Evolutionary conservation across 2,113 vertebrate species (phyloP).

Genomic region (Noctilio leporinus): DNA sequence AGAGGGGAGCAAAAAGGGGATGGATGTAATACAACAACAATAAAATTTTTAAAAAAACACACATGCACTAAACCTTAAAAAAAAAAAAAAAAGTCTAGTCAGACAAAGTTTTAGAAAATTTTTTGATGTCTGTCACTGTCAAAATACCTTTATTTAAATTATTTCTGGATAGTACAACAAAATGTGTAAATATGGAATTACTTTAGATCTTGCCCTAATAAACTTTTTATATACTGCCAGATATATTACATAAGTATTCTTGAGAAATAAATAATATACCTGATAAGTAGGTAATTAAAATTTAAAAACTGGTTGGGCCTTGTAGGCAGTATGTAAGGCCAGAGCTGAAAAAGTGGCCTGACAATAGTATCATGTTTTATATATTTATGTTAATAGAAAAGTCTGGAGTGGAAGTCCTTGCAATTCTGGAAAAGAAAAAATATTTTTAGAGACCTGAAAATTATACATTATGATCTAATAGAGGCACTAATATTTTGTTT

Average conservation of each 20-base stretch:
- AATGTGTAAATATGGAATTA: not conserved
- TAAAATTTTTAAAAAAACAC: too few relatives aligned
- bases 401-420: not conserved
- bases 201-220: not conserved
- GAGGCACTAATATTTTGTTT: not conserved
- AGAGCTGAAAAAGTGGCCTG: not conserved
- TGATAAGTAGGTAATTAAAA: not conserved
- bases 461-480: not conserved
- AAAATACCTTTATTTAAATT: not conserved
- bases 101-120: not conserved
- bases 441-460: not conserved
- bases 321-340: fast-evolving
- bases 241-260: not conserved
- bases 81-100: too few relatives aligned
- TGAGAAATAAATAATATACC: not conserved
- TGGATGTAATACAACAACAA: too few relatives aligned
- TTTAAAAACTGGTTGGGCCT: not conserved
- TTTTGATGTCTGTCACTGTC: not conserved
- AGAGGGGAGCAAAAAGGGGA: too few relatives aligned
- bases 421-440: not conserved
- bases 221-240: not conserved
- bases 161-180: not conserved
- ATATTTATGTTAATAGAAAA: not conserved
- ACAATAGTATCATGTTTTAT: not conserved
- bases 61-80: too few relatives aligned